phyloP scores from a whole-genome alignment of 2,888 invertebrate genomes.

The Thyatira batis region DNA sequence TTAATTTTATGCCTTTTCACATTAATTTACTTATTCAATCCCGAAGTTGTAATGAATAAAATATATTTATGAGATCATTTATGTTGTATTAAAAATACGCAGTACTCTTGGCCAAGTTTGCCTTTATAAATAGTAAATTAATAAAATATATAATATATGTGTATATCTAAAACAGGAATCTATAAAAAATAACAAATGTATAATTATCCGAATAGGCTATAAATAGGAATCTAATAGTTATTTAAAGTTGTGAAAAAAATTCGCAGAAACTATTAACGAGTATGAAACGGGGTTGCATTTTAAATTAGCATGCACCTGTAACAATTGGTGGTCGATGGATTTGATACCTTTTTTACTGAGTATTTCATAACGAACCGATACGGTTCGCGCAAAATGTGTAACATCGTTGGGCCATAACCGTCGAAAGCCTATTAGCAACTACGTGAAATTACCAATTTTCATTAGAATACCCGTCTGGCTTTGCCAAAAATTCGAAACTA shows the following conservation, averaged over 20 bases:
- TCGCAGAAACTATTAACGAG: conserved; percentile 32
- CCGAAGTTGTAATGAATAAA: no score
- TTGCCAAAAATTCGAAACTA: background rate
- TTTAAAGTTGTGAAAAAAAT: conserved; percentile 31
- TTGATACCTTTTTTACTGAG: conserved; percentile 50
- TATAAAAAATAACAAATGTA: no score
- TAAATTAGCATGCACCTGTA: conserved; percentile 71
- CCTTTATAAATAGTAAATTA: no score
- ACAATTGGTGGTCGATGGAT: conserved; percentile 58
- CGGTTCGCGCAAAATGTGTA: conserved; percentile 73
- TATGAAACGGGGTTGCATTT: conserved; percentile 51
- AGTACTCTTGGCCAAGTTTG: no score
- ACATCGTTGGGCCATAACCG: conserved; percentile 68
- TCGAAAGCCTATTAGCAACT: conserved; percentile 55
- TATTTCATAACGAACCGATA: conserved; percentile 65
- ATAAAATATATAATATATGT: no score
- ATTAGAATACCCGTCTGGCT: conserved; percentile 17
- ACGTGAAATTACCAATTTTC: conserved; percentile 32
- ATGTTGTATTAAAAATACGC: no score
- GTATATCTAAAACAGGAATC: no score
- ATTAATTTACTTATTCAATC: no score
- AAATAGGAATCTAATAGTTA: background rate
- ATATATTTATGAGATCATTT: no score
- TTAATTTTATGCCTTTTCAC: no score
- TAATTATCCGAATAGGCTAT: no score